A percentile compares a stretch with the other conserved stretches of the same genome.
Evolutionary conservation across 2,888 invertebrate genomes (phyloP).

Genomic region (Callinectes sapidus): DNA sequence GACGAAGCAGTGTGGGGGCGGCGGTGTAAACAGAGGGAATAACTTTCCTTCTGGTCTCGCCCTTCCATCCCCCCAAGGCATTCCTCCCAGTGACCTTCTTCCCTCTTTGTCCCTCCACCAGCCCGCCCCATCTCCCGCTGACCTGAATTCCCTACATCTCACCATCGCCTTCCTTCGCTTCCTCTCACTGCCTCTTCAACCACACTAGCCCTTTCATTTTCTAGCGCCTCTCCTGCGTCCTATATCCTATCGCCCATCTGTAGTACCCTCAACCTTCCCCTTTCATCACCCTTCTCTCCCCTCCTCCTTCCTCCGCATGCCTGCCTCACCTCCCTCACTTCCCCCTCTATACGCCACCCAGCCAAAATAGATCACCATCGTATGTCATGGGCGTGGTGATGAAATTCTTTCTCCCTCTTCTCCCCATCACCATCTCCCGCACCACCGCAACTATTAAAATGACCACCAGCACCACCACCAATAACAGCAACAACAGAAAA

Average conservation of each 20-base stretch:
- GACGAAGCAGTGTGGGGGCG: background rate
- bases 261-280: conserved; percentile 14
- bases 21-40: background rate
- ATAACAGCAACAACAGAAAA: background rate
- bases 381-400: background rate
- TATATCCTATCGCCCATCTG: background rate
- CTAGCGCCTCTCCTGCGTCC: background rate
- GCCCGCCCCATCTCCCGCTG: background rate
- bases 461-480: background rate
- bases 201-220: background rate
- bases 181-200: background rate
- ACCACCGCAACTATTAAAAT: background rate
- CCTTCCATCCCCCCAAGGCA: background rate
- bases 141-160: background rate
- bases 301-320: background rate
- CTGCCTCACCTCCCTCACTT: background rate
- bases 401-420: background rate
- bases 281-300: background rate
- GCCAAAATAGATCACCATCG: background rate
- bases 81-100: background rate
- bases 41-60: background rate
- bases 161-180: background rate
- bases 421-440: background rate
- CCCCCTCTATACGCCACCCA: background rate
- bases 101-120: background rate